These are phyloP conservation scores for Acanthurus lineatus DNA, from an alignment of 2,797 vertebrate species.

Conservation along the genomic window DNA sequence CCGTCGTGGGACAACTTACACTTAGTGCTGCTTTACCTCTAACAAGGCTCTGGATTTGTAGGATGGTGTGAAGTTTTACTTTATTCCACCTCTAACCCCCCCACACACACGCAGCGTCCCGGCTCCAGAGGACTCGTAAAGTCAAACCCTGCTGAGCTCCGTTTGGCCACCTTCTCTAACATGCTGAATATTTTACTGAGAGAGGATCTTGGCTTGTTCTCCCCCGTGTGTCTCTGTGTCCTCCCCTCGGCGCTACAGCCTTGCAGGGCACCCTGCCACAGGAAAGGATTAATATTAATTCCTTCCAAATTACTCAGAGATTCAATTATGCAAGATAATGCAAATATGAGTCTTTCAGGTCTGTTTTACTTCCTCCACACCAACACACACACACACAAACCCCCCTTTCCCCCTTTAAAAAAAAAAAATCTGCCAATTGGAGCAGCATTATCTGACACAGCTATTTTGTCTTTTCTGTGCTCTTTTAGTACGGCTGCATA, in stretches of 20 bases:
- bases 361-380: conserved; percentile 50
- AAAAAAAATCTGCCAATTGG: conserved; percentile 20
- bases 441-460: conserved; percentile 40
- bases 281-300: conserved; percentile 77
- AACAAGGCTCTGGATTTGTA: conserved; percentile 28
- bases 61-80: conserved; percentile 18
- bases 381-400: background rate
- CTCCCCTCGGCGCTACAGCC: conserved; percentile 40
- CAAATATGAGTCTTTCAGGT: conserved; percentile 68
- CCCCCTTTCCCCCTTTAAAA: background rate
- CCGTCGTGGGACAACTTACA: background rate
- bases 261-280: conserved; percentile 57
- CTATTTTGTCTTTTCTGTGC: conserved; percentile 23
- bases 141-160: conserved; percentile 41
- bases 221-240: conserved; percentile 35
- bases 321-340: conserved; percentile 77
- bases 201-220: conserved; percentile 40
- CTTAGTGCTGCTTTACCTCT: conserved; percentile 1
- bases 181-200: conserved; percentile 31
- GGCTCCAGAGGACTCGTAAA: conserved; percentile 21
- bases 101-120: background rate
- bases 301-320: conserved; percentile 67
- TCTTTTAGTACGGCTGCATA: conserved; percentile 12
- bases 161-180: conserved; percentile 26
- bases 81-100: conserved; percentile 18